Base-by-base conservation (phyloP, 2,113 vertebrate species). In the Bubo scandiacus region DNA sequence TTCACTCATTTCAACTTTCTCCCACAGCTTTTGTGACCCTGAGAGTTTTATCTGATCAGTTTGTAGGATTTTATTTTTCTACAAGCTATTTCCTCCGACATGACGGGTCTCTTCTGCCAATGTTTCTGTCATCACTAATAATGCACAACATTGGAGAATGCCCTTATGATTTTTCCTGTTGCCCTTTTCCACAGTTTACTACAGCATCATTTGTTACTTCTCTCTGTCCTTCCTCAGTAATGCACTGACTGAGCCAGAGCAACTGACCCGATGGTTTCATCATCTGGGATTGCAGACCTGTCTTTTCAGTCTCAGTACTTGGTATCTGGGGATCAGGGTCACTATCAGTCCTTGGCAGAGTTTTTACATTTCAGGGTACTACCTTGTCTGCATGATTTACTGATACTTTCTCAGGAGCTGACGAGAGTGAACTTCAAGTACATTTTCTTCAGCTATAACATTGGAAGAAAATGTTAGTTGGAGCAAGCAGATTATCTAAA, bases 401-500 rank as follows among this genome's bases (percentile, higher is more conserved):
- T 71, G 81, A 72, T 82, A 92, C 52, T 90, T 96, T 97, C 74
- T 91, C 42, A 86, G 87, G 38, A 75, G 42, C 81, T 87, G 92
- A 80, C 71, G 91, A 86, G 51, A 75, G 16, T 78, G 78, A 94
- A 45, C 80, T 93, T 90, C 89, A 90, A 96, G 79, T 94, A 71
- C 43, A 72, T 92, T 94, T 96, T 96, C 84, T 96, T 96, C 72
- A 92, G 57, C 72, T 62, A 7, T 68, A 94, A 79, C 17, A 17
- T 3, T 38, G 45, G 79, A 96, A 94, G 88, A 88, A 97, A 95
- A 88, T 75, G 80, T 96, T 92, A 94, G 94, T 81, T 0, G 0
- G 75, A 86, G 79, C 57, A 96, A 95, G 86, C 65, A 96, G 96
- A 97, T 97, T 97, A 96, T 96, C 92, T 94, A 88, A 96, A 91